Evolutionary conservation across 2,113 vertebrate genomes (phyloP).

Genomic region (Colistium nudipinnis): DNA sequence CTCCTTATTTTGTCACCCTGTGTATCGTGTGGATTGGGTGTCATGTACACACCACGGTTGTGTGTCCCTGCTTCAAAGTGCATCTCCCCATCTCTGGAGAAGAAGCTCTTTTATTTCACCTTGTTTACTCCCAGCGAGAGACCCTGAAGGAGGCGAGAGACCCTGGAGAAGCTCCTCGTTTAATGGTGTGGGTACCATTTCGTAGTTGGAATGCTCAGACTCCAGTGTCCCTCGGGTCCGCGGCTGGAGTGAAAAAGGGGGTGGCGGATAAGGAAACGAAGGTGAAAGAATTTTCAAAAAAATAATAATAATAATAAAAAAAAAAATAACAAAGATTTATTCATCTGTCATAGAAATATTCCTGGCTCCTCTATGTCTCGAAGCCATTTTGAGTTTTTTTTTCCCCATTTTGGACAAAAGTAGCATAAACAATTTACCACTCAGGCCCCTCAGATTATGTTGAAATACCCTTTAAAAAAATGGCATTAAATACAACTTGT

Average conservation of each 20-base stretch:
- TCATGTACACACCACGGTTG: no score
- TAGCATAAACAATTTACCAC: neutral
- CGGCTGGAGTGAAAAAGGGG: no score
- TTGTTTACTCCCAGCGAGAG: neutral
- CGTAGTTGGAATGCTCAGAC: constrained; percentile 1
- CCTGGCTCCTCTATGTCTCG: neutral
- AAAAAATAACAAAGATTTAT: neutral
- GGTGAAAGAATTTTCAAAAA: no score
- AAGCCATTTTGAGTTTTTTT: neutral
- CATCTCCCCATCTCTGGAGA: neutral
- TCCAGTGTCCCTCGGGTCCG: no score
- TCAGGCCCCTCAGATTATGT: no score
- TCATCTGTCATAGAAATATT: neutral
- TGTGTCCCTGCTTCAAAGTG: neutral
- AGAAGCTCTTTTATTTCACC: neutral
- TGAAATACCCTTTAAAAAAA: neutral
- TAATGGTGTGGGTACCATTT: constrained; percentile 22
- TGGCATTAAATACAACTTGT: neutral
- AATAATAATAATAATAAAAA: no score
- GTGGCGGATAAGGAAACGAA: no score
- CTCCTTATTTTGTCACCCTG: no score
- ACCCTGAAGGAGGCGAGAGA: neutral
- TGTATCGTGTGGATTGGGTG: neutral
- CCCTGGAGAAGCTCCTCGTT: no score
- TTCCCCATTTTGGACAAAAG: neutral